These are phyloP conservation scores for Anolis apletophallus DNA, from an alignment of 2,797 vertebrate species.

Conservation along the genomic window DNA sequence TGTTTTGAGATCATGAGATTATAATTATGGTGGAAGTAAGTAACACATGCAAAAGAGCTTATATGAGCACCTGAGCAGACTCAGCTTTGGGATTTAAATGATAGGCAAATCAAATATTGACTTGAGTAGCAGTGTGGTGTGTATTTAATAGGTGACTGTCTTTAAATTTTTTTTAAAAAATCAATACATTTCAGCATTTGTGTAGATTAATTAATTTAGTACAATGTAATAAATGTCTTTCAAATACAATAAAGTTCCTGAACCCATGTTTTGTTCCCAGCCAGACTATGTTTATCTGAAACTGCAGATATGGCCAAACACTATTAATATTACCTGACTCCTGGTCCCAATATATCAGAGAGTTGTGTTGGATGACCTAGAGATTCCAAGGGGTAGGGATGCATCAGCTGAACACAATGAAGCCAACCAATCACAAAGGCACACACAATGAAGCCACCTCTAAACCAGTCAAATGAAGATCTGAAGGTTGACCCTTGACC, in stretches of 20 bases:
- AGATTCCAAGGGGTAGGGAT: neutral
- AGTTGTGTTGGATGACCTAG: too few species aligned
- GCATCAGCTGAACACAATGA: neutral
- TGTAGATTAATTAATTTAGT: neutral
- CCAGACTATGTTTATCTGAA: too few species aligned
- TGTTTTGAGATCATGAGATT: slow-evolving; percentile 64
- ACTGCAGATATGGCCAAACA: too few species aligned
- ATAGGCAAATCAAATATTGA: neutral
- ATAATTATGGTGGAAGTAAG: slow-evolving; percentile 32
- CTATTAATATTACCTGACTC: too few species aligned
- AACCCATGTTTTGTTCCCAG: too few species aligned
- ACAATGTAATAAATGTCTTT: neutral
- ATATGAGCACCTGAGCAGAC: neutral
- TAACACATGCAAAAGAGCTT: neutral
- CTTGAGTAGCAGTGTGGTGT: neutral
- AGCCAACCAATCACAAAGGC: neutral
- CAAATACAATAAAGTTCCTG: too few species aligned
- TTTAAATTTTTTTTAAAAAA: neutral
- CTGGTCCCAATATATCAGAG: too few species aligned
- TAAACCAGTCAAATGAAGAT: too few species aligned
- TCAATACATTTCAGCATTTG: neutral
- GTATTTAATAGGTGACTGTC: neutral
- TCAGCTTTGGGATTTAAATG: neutral
- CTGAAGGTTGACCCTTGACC: neutral
- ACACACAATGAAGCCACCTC: too few species aligned